Base-by-base conservation (phyloP, 2,888 invertebrate species). In the Laspeyria flexula region DNA sequence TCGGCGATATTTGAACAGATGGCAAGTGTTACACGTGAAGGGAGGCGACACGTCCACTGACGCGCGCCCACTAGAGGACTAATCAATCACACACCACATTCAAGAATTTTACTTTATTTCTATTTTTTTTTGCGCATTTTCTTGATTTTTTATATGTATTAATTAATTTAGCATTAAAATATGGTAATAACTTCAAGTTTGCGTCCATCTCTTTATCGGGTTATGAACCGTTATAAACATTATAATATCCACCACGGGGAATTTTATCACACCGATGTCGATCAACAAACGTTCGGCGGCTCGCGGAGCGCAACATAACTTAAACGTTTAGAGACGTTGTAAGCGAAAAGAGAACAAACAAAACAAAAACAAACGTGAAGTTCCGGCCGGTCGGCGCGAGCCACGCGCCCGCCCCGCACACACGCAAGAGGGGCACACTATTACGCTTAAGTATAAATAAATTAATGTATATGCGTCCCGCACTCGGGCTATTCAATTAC, bases 141-240 rank as follows among this genome's bases (percentile, higher is more conserved):
- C 71, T 81, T 77, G 75, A 72, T 82, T 88, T 86, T 83, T 83
- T 74, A 70, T 79, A 79, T 85, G 83, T 87, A 85, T 89, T 81
- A 72, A 83, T 90, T 88, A 90, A 88, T 93, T 93, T 93, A 92
- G 92, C 90, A 90, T 92, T 92, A 92, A 91, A 89, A 86, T 86
- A 88, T 86, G 89, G 88, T 89, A 87, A 83, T 86, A 88, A 88
- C 87, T 88, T 87, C 86, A 86, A 81, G 88, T 88, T 88, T 89
- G 88, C 81, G 83, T 89, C 85, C 85, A 77, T 80, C 85, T 84
- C 83, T 85, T 84, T 83, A 78, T 81, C 75, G 75, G 82, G 75
- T 79, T 75, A 81, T 76, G 75, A 73, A 85, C 72, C 76, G 77
- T 75, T 81, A 79, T 79, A 81, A 82, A 81, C 71, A 79, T 73